Conservation (phyloP, 2,113 vertebrate genomes). For the Chlorodrepanis virens region DNA sequence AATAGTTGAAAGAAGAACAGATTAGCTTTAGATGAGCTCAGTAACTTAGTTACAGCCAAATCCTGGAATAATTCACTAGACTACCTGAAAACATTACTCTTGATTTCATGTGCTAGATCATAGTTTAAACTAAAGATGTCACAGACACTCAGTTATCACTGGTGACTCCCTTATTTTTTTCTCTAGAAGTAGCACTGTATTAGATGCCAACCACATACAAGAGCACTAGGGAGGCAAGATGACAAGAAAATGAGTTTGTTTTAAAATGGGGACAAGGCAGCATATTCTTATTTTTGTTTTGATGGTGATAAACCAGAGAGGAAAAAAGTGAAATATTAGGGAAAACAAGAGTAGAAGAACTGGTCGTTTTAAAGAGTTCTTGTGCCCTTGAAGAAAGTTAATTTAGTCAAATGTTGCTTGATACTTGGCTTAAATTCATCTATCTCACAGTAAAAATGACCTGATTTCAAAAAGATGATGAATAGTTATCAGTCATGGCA, state of each 20-base stretch:
- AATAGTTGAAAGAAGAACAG: slow-evolving; percentile 70
- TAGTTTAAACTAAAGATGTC: background rate
- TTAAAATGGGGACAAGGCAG: background rate
- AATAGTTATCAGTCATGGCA: background rate
- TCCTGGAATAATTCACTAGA: background rate
- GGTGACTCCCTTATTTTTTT: background rate
- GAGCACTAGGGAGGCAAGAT: background rate
- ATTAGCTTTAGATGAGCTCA: background rate
- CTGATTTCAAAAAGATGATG: background rate
- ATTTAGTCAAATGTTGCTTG: background rate
- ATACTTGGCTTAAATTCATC: background rate
- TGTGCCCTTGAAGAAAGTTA: background rate
- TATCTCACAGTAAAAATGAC: background rate
- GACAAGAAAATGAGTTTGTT: background rate
- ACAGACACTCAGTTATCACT: background rate
- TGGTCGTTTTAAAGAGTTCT: background rate
- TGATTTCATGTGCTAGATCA: background rate
- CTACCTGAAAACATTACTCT: background rate
- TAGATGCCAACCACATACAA: background rate
- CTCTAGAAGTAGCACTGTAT: background rate
- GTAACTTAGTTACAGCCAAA: background rate
- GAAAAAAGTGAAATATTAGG: background rate
- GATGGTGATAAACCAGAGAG: background rate
- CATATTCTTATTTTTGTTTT: background rate
- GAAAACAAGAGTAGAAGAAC: background rate